Base-by-base conservation (phyloP, 2,113 vertebrate species). In the Alectura lathami region DNA sequence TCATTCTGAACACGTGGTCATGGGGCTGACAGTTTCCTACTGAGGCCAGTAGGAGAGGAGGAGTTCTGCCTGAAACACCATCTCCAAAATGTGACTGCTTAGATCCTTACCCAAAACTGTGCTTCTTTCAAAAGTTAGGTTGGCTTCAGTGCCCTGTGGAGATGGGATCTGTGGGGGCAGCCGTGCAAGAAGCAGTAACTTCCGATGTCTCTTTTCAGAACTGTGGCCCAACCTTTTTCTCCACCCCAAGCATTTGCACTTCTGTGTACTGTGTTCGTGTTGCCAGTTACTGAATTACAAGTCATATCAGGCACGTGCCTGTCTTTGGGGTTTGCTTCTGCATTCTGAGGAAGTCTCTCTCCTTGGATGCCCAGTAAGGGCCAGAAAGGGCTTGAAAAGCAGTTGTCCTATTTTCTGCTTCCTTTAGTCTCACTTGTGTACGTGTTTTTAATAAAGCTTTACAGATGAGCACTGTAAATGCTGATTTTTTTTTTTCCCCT, bases 1-100 rank as follows among this genome's bases (percentile, higher is more conserved):
- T 85, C 3, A 22, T 42, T 45, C 56, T 80, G 32, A 68, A 17
- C 17, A 8, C 0, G 0, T 13, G 17, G 6, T 17, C 21, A 0
- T 8, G 17, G 40, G 47, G 23, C 18, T 14, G 6, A 26, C 4
- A 3, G 12, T 77, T 73, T 63, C 56, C 18, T 68, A 34, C 45
- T 70, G 27, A 38, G 12, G 8, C 30, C 13, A 7, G 0, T 10
- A 22, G 30, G n/a, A 42, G 38, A 40, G 56, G 23, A 2, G 9
- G 34, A 40, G 36, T 4, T 4, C 7, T 75, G 18, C 43, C 70
- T 68, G 45, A 56, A 83, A 53, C 13, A 4, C 30, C 2, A 2
- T 74, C 38, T 42, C 38, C 43, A 45, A 30, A 76, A 36, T 22
- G 9, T 10, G 4, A 1, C 8, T 59, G 47, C 18, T 56, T 2